These are phyloP conservation scores for Halcyon chelicuti DNA, from an alignment of 2,797 vertebrate genomes.

Conservation along the genomic window DNA sequence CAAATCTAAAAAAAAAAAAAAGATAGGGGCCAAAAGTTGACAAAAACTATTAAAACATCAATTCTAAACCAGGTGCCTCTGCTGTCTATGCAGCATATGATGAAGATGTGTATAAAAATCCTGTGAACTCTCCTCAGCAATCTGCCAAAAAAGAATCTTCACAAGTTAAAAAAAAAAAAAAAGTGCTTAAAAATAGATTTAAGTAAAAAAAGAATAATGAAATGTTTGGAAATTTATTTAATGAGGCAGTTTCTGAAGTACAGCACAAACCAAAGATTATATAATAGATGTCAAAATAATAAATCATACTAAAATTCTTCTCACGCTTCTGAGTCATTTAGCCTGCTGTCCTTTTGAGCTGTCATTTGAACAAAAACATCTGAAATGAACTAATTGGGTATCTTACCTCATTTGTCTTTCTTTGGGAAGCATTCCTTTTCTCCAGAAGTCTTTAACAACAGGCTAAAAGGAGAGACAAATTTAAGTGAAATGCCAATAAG, in stretches of 20 bases:
- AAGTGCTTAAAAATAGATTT: not conserved
- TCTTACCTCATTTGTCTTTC: conserved; percentile 33
- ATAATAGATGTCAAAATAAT: conserved; percentile 19
- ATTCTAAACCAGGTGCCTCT: not conserved
- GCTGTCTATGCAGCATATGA: not conserved
- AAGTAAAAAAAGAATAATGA: not conserved
- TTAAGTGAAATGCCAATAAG: not conserved
- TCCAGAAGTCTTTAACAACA: not conserved
- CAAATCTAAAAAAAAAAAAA: not conserved
- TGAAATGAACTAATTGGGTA: conserved; percentile 39
- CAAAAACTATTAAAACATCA: not conserved
- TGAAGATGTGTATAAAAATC: not conserved
- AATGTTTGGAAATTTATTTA: conserved; percentile 23
- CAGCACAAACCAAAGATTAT: conserved; percentile 17
- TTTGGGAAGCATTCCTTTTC: not conserved
- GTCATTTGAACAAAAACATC: conserved; percentile 59
- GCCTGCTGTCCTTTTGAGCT: conserved; percentile 50
- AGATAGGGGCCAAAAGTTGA: not conserved
- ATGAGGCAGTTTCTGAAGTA: not conserved
- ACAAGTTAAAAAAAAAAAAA: not conserved
- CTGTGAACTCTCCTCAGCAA: not conserved
- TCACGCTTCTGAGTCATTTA: conserved; percentile 45
- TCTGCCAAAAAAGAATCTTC: not conserved
- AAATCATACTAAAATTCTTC: not conserved
- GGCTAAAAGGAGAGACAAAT: not conserved